Conservation (phyloP, 2,113 vertebrate species). For the Coryphaenoides rupestris region DNA sequence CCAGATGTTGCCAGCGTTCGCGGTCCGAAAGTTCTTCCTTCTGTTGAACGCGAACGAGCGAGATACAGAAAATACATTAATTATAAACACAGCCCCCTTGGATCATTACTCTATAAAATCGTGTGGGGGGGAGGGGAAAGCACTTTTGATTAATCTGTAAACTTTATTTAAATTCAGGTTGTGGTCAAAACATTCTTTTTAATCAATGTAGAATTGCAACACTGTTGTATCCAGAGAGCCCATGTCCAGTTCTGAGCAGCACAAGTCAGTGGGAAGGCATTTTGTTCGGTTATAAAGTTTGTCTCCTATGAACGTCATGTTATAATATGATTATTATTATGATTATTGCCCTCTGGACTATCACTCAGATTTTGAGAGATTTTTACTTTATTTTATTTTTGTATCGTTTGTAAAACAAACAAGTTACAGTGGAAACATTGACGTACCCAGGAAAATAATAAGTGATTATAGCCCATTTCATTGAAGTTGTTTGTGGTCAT, state of each 20-base stretch:
- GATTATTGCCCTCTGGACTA: constrained; percentile 3
- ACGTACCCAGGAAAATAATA: constrained; percentile 12
- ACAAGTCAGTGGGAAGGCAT: not conserved
- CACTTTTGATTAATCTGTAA: constrained; percentile 57
- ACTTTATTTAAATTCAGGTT: constrained; percentile 21
- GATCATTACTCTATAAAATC: not conserved
- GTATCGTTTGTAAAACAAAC: too few relatives aligned
- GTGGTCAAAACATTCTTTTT: constrained; percentile 10
- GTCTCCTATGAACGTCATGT: constrained; percentile 8
- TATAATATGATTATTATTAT: not conserved
- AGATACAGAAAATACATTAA: not conserved
- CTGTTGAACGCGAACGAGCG: constrained; percentile 36
- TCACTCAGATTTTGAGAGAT: not conserved
- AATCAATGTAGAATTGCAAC: not conserved
- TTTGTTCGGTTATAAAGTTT: not conserved
- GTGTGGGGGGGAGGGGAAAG: constrained; percentile 49
- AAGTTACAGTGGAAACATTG: too few relatives aligned
- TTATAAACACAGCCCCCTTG: not conserved
- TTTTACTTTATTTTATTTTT: not conserved
- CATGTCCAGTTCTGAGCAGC: not conserved
- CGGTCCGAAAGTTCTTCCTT: constrained; percentile 83
- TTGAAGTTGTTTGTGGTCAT: constrained; percentile 43
- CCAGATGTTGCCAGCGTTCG: constrained; percentile 95
- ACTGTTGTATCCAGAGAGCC: not conserved
- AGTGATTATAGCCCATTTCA: constrained; percentile 32